Evolutionary conservation across 2,797 vertebrate species (phyloP).

Genomic region (Paratrypauchen microcephalus): DNA sequence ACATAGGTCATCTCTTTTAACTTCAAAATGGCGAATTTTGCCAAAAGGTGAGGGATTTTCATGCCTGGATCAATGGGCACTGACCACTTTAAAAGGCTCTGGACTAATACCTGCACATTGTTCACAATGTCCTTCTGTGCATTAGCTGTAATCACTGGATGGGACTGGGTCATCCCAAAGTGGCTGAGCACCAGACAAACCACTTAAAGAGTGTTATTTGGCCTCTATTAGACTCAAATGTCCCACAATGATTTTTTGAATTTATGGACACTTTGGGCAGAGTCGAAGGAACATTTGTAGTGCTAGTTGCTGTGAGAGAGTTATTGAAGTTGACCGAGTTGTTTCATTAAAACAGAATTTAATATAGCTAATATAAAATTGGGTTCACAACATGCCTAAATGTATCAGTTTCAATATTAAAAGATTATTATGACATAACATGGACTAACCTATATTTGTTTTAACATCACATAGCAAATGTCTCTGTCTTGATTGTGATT

Average conservation of each 20-base stretch:
- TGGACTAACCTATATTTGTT: too few relatives aligned
- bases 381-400: too few relatives aligned
- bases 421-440: neutral
- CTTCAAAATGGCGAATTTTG: too few relatives aligned
- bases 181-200: conserved; percentile 34
- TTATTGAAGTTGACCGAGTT: neutral
- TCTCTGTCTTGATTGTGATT: too few relatives aligned
- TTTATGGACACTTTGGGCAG: conserved; percentile 12
- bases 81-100: conserved; percentile 47
- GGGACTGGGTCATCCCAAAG: conserved; percentile 44
- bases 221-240: conserved; percentile 30
- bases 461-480: too few relatives aligned
- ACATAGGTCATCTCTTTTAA: too few relatives aligned
- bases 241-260: conserved; percentile 14
- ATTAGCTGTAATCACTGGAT: conserved; percentile 49
- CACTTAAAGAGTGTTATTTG: conserved; percentile 32
- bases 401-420: neutral
- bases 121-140: conserved; percentile 38
- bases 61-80: too few relatives aligned
- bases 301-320: neutral
- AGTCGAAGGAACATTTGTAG: neutral
- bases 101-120: conserved; percentile 24
- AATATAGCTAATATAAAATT: neutral
- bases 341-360: neutral
- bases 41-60: too few relatives aligned